phyloP scores from a whole-genome alignment of 1,140 invertebrate genomes.

The Colletes gigas region DNA sequence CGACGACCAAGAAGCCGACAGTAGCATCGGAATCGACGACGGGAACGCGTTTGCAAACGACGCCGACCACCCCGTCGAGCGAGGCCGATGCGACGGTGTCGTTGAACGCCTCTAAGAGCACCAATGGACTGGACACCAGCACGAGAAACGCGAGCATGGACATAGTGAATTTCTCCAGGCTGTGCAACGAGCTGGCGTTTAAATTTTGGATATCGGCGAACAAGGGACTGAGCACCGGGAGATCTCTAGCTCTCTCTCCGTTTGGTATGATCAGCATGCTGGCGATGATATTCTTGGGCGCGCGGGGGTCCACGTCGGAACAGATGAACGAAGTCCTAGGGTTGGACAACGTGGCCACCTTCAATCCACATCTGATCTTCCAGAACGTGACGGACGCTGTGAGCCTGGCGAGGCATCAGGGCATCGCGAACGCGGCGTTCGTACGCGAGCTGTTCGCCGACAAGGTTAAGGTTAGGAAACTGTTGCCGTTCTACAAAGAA shows the following conservation, averaged over 20 bases:
- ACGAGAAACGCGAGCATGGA: slow-evolving; percentile 86
- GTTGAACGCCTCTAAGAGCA: slow-evolving; percentile 4
- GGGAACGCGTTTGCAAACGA: background rate
- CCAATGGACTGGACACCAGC: slow-evolving; percentile 87
- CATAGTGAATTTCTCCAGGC: slow-evolving; percentile 85
- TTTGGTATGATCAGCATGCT: slow-evolving; percentile 91
- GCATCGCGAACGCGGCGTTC: slow-evolving; percentile 88
- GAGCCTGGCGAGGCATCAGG: slow-evolving; percentile 82
- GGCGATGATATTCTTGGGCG: slow-evolving; percentile 94
- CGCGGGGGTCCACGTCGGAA: slow-evolving; percentile 91
- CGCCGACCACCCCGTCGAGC: background rate
- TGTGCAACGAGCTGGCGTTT: slow-evolving; percentile 92
- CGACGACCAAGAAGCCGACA: background rate
- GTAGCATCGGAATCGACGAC: background rate
- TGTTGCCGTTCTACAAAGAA: slow-evolving; percentile 92
- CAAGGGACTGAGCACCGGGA: slow-evolving; percentile 86
- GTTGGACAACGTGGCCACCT: slow-evolving; percentile 92
- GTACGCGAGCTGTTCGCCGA: slow-evolving; percentile 90
- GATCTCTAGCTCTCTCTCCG: slow-evolving; percentile 91
- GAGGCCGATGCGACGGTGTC: background rate
- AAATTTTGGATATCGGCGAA: slow-evolving; percentile 88
- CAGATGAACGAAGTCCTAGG: slow-evolving; percentile 94
- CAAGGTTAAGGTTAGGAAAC: slow-evolving; percentile 86
- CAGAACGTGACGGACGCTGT: slow-evolving; percentile 90
- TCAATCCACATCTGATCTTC: slow-evolving; percentile 92